Evolutionary conservation across 1,140 invertebrate genomes (phyloP).

Genomic region (Nasonia longicornis): DNA sequence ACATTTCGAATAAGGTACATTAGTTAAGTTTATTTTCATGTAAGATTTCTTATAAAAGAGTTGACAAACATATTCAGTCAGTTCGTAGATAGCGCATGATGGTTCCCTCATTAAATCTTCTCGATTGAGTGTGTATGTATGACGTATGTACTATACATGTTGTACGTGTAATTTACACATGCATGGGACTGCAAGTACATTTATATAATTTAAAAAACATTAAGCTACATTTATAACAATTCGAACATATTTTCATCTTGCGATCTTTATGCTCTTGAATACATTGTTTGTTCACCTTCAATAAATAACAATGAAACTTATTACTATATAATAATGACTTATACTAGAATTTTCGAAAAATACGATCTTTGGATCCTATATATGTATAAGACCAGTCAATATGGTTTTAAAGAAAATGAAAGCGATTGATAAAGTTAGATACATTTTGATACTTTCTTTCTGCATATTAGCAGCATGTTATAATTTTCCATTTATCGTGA

Average conservation of each 20-base stretch:
- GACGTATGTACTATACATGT: constrained; percentile 7
- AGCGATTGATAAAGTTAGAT: constrained; percentile 8
- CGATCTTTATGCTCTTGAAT: no score
- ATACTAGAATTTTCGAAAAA: background rate
- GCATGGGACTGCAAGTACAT: background rate
- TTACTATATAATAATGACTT: constrained; percentile 4
- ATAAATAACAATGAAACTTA: background rate
- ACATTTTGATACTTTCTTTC: constrained; percentile 23
- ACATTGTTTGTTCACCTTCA: background rate
- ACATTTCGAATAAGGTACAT: background rate
- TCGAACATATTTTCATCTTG: background rate
- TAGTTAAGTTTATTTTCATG: background rate
- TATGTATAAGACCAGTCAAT: background rate
- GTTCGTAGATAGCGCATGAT: background rate
- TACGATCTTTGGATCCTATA: background rate
- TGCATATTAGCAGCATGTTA: constrained; percentile 2
- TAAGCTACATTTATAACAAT: background rate
- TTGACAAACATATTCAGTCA: background rate
- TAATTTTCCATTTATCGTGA: constrained; percentile 1
- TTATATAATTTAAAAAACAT: background rate
- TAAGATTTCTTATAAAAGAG: background rate
- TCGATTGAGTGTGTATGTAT: background rate
- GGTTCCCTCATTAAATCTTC: constrained; percentile 5
- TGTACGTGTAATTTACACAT: background rate
- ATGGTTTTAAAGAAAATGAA: background rate